A percentile compares a stretch with the other conserved stretches of the same genome.
phyloP scores from a whole-genome alignment of 2,113 vertebrate genomes.

The Cyanistes caeruleus region DNA sequence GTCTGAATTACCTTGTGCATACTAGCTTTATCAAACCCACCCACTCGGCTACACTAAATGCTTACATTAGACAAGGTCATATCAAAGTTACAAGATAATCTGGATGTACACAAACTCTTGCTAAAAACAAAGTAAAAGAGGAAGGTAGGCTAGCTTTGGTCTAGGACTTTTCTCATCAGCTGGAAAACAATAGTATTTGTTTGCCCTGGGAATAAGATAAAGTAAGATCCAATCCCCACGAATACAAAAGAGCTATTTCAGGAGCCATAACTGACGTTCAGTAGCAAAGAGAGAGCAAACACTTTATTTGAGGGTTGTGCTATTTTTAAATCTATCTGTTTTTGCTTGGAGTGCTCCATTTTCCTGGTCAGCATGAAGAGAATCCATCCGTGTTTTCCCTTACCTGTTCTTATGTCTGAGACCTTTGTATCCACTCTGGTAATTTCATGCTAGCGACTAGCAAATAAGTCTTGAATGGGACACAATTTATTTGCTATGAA shows the following conservation, averaged over 20 bases:
- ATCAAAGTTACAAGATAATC: background rate
- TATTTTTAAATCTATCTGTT: background rate
- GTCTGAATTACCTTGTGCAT: background rate
- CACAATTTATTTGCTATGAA: background rate
- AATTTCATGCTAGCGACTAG: background rate
- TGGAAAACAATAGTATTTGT: background rate
- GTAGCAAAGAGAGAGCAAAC: slow-evolving; percentile 24
- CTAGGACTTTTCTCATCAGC: background rate
- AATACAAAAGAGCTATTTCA: slow-evolving; percentile 42
- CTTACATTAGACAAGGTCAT: background rate
- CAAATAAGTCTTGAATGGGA: background rate
- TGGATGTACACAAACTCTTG: background rate
- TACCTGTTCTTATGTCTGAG: background rate
- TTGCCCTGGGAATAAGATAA: slow-evolving; percentile 30
- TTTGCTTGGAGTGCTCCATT: background rate
- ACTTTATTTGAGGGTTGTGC: background rate
- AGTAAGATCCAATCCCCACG: slow-evolving; percentile 3
- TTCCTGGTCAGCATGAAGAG: background rate
- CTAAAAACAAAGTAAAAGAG: background rate
- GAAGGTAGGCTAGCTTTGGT: background rate
- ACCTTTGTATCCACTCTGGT: background rate
- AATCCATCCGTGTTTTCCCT: background rate
- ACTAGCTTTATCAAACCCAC: background rate
- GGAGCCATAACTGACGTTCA: background rate
- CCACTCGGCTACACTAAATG: background rate